Conservation (phyloP, 2,113 vertebrate genomes). For the Toxotes jaculatrix region DNA sequence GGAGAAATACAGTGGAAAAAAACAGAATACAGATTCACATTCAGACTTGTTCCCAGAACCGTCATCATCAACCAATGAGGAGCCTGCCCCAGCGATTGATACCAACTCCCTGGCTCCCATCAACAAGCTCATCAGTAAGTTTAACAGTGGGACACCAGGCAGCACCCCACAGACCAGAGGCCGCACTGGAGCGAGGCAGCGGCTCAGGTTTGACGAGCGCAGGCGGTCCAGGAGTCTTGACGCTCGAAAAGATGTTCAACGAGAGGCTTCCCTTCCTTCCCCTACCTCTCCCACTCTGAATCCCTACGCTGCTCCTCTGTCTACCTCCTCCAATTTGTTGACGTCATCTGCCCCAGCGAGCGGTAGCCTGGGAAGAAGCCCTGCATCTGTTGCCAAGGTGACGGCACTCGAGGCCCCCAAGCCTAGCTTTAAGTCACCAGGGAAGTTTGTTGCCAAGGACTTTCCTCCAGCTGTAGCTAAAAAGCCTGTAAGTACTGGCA, state of each 20-base stretch:
- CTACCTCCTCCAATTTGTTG: constrained; percentile 43
- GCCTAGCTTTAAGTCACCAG: constrained; percentile 61
- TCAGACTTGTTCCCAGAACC: constrained; percentile 50
- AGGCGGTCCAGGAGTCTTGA: constrained; percentile 90
- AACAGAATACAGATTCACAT: not conserved
- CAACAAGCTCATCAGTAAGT: constrained; percentile 92
- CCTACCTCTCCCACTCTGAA: constrained; percentile 67
- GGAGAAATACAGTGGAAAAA: constrained; percentile 14
- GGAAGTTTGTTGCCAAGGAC: constrained; percentile 73
- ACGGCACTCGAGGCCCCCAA: constrained; percentile 61
- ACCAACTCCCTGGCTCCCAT: constrained; percentile 91
- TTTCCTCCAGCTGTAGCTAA: constrained; percentile 72
- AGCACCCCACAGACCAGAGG: constrained; percentile 77
- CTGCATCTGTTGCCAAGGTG: constrained; percentile 70
- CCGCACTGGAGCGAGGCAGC: constrained; percentile 73
- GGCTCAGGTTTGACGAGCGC: constrained; percentile 80
- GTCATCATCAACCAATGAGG: not conserved
- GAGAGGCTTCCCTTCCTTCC: constrained; percentile 29
- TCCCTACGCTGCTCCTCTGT: constrained; percentile 63
- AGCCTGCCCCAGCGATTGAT: constrained; percentile 80
- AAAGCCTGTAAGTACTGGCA: constrained; percentile 84
- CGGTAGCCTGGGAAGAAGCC: constrained; percentile 63
- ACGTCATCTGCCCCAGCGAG: constrained; percentile 47
- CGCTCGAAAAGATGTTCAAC: constrained; percentile 55
- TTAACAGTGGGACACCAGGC: constrained; percentile 79